Percentiles rank a stretch among this genome's conserved stretches.
Conservation (phyloP, 2,797 vertebrate genomes). For the Hypotaenidia philippensis region DNA sequence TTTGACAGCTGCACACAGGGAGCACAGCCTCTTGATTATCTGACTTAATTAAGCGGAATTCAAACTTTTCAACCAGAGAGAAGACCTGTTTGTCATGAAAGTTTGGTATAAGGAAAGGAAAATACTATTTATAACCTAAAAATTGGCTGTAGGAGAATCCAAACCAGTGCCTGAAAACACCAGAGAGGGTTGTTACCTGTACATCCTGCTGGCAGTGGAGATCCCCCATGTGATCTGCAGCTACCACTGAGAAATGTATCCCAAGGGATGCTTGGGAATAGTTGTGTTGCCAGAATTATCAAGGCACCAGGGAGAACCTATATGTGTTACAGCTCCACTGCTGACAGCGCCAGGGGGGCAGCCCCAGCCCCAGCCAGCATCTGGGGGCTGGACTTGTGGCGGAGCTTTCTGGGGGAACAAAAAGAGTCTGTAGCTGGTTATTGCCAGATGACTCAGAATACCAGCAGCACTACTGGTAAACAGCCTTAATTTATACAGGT, state of each 20-base stretch:
- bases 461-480: conserved; percentile 72
- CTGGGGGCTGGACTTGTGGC: not conserved
- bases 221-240: not conserved
- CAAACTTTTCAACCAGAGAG: fast-evolving
- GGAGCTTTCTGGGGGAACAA: not conserved
- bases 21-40: fast-evolving
- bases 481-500: conserved; percentile 83
- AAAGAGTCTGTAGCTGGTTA: not conserved
- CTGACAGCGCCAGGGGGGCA: no score
- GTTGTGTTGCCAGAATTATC: not conserved
- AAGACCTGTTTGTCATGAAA: not conserved
- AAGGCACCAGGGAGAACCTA: not conserved
- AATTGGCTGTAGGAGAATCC: not conserved
- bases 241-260: not conserved
- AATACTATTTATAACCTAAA: not conserved
- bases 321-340: fast-evolving
- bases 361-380: not conserved
- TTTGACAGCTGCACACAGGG: fast-evolving
- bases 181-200: fast-evolving
- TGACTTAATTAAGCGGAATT: fast-evolving
- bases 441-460: conserved; percentile 42
- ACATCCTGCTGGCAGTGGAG: not conserved
- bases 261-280: not conserved
- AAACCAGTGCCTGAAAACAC: not conserved
- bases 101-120: not conserved